Evolutionary conservation across 2,113 vertebrate genomes (phyloP).

Genomic region (Baryphthengus martii): DNA sequence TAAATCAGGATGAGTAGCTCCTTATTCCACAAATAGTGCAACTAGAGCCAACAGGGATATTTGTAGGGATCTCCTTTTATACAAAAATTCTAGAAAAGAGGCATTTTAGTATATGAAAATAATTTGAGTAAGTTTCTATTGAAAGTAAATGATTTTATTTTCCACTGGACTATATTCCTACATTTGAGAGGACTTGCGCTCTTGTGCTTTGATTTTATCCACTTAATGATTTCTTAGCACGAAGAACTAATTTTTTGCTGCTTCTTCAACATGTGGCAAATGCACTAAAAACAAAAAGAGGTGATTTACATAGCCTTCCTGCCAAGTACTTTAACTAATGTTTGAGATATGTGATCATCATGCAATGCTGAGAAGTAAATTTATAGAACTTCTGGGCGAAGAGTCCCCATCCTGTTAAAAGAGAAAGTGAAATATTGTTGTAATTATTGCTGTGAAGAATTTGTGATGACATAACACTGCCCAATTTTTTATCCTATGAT

Average conservation of each 20-base stretch:
- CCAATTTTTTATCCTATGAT: background rate
- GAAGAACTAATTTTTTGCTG: background rate
- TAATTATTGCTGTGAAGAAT: conserved; percentile 16
- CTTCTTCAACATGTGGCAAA: conserved; percentile 18
- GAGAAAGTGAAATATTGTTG: conserved; percentile 56
- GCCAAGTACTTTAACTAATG: background rate
- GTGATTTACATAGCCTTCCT: conserved; percentile 36
- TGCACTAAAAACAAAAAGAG: conserved; percentile 22
- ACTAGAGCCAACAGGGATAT: background rate
- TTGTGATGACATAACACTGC: background rate
- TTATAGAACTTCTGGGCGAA: conserved; percentile 49
- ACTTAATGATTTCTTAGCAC: background rate
- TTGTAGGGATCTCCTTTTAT: background rate
- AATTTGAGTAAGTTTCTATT: background rate
- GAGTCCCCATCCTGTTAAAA: conserved; percentile 41
- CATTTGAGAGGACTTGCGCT: background rate
- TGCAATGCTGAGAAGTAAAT: conserved; percentile 22
- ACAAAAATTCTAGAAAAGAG: background rate
- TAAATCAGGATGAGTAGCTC: conserved; percentile 20
- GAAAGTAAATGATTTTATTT: background rate
- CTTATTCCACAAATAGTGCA: conserved; percentile 37
- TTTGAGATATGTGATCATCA: conserved; percentile 20
- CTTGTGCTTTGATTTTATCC: background rate
- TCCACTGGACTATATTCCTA: background rate
- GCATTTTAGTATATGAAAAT: background rate